Evolutionary conservation across 2,113 vertebrate genomes (phyloP).

Genomic region (Hirundichthys speculiger): DNA sequence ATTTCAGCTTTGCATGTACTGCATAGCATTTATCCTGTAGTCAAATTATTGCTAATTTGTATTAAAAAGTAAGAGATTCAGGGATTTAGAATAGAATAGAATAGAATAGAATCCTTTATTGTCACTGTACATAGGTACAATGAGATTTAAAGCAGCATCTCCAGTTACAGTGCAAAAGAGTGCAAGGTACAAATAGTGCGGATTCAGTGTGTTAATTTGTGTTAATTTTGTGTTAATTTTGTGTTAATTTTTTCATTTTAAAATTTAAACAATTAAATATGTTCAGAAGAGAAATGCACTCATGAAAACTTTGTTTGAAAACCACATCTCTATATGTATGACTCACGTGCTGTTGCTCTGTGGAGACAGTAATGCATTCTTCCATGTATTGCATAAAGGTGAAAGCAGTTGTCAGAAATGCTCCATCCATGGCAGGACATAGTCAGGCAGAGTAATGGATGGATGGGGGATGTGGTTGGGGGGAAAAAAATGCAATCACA

Average conservation of each 20-base stretch:
- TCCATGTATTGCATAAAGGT: constrained; percentile 35
- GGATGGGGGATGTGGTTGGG: constrained; percentile 29
- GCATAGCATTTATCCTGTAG: background rate
- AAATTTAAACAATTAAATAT: background rate
- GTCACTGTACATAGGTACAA: too few species aligned
- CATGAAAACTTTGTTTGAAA: constrained; percentile 28
- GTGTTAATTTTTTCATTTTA: too few species aligned
- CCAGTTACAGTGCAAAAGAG: too few species aligned
- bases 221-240: too few species aligned
- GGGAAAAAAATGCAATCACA: constrained; percentile 43
- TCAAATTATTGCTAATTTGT: constrained; percentile 7
- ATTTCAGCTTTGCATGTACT: constrained; percentile 10
- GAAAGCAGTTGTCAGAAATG: constrained; percentile 33
- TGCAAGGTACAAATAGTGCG: too few species aligned
- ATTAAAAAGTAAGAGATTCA: background rate
- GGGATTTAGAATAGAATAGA: too few species aligned
- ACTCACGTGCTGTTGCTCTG: constrained; percentile 27
- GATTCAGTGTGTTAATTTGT: too few species aligned
- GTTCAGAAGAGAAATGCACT: background rate
- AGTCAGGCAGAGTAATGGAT: constrained; percentile 38
- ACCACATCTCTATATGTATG: constrained; percentile 2
- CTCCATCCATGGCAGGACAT: constrained; percentile 8
- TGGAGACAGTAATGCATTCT: constrained; percentile 18
- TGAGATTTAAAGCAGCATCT: too few species aligned
- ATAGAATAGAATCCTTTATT: too few species aligned